phyloP scores from a whole-genome alignment of 2,888 invertebrate genomes.

The Thera obeliscata region DNA sequence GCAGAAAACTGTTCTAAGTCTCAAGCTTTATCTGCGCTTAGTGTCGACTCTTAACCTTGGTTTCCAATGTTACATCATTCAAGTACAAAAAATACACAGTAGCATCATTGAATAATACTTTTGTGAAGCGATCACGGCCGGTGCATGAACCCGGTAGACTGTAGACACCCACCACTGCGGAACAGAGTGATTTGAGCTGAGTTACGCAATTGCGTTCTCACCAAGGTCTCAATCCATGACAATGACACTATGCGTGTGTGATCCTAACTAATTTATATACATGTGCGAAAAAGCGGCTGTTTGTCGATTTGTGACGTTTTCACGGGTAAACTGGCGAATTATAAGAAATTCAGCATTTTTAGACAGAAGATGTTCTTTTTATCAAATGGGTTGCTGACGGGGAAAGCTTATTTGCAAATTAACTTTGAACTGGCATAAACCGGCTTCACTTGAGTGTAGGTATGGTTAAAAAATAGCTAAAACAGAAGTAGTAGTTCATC shows the following conservation, averaged over 20 bases:
- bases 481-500: no score
- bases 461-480: no score
- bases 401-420: not conserved
- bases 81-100: conserved; percentile 16
- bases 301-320: not conserved
- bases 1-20: no score
- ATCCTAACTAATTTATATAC: not conserved
- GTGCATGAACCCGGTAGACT: conserved; percentile 68
- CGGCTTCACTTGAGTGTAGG: no score
- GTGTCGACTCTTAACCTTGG: conserved; percentile 6
- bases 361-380: no score
- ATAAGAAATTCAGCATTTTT: not conserved
- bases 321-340: not conserved
- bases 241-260: conserved; percentile 15
- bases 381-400: no score
- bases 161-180: conserved; percentile 56
- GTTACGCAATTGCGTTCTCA: conserved; percentile 57
- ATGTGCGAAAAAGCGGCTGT: not conserved
- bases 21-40: no score
- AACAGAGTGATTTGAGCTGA: conserved; percentile 61
- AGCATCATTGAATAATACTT: conserved; percentile 48
- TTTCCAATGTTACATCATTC: conserved; percentile 18
- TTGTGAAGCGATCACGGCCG: conserved; percentile 66
- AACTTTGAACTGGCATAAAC: no score
- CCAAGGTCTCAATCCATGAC: conserved; percentile 54